These are phyloP conservation scores for Hypomesus transpacificus DNA, from an alignment of 2,113 vertebrate species.

Conservation along the genomic window DNA sequence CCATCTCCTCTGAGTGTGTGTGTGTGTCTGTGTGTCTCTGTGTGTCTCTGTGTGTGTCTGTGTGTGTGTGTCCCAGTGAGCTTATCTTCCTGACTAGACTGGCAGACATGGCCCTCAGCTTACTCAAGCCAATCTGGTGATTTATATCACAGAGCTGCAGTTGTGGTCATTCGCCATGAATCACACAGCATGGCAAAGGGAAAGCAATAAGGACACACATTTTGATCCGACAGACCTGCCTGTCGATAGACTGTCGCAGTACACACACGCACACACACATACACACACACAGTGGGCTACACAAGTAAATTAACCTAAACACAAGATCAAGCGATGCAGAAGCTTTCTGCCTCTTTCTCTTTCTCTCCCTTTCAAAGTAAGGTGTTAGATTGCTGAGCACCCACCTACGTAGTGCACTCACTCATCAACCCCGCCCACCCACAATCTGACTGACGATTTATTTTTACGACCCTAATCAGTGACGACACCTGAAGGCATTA, in stretches of 20 bases:
- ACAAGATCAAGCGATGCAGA: no score
- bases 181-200: constrained; percentile 35
- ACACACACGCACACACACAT: constrained; percentile 8
- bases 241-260: neutral
- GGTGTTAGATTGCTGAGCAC: neutral
- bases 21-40: constrained; percentile 6
- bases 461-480: constrained; percentile 59
- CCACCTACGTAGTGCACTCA: neutral
- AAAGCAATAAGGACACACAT: constrained; percentile 1
- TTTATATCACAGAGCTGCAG: constrained; percentile 56
- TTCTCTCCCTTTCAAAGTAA: neutral
- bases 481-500: constrained; percentile 57
- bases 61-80: constrained; percentile 57
- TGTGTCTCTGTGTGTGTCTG: neutral
- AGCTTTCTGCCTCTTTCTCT: no score
- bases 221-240: no score
- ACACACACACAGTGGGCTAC: neutral
- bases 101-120: constrained; percentile 28
- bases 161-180: constrained; percentile 48
- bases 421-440: no score
- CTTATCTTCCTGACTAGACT: constrained; percentile 50
- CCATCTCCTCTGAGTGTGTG: constrained; percentile 21
- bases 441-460: constrained; percentile 30
- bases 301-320: no score
- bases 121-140: constrained; percentile 56